Evolutionary conservation across 2,888 invertebrate genomes (phyloP), one percentile per base, ranked within the genome.

Genomic region (Drosophila multiciliata): DNA sequence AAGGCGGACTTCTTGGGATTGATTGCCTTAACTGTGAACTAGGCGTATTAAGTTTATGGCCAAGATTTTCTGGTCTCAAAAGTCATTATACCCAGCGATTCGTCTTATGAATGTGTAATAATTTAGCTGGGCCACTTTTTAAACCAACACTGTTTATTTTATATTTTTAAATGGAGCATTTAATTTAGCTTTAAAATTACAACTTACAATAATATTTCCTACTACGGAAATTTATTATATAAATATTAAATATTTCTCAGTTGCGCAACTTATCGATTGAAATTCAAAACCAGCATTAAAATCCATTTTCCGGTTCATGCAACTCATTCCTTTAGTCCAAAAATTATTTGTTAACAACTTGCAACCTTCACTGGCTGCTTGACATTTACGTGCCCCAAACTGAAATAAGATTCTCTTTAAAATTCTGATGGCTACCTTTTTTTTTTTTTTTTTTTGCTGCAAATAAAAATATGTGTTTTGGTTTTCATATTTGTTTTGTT

Each of bases 401-500:
- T 23, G 45, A 45, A 45, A 45, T 15, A 23, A 8, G 23, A 45
- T 8, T 23, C 45, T 15, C 4, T 1, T 15, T 40, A 2, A 11
- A n/a, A n/a, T 17, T 6, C 36, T 36, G 5, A 15, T 5, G 36
- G 5, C 15, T n/a, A 2, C 6, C 7, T 15, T 45, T 15, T 8
- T 45, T 7, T 38, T 15, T 45, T 15, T 8, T 45, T 7, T 38
- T 7, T 29, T 2, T 23, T 1, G 45, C 17, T 6, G 38, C 11
- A 36, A 55, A 50, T 59, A 58, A 61, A 64, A 55, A 71, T 54
- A 38, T 77, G 36, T 71, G 36, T 58, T 32, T 73, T 52, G 53
- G 57, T 64, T 73, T 64, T 67, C 74, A 62, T 73, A 63, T 71
- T 71, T 62, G 57, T 64, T 53, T 73, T 66, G 67, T 67, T 73